Conservation (phyloP, 2,888 invertebrate species). For the Napeogenes sylphis region DNA sequence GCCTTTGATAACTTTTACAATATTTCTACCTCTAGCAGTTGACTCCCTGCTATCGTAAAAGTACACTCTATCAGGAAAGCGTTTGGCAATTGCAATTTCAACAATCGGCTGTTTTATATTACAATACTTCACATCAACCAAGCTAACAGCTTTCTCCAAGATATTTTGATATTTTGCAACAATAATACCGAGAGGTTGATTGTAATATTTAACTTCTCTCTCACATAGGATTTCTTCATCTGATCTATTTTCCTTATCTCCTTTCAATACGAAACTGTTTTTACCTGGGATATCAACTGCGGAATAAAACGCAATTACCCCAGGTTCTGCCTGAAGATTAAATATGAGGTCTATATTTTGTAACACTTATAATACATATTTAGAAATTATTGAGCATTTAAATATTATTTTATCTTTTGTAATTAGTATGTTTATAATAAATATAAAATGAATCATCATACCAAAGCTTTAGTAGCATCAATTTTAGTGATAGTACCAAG, state of each 20-base stretch:
- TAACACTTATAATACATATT: too few relatives aligned
- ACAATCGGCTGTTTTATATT: constrained; percentile 49
- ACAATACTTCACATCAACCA: constrained; percentile 74
- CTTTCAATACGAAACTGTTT: constrained; percentile 69
- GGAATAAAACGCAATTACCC: constrained; percentile 80
- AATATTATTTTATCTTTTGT: too few relatives aligned
- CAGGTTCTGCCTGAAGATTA: constrained; percentile 70
- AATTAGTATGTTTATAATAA: too few relatives aligned
- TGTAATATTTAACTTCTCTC: constrained; percentile 75
- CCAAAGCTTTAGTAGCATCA: constrained; percentile 76
- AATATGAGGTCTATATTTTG: too few relatives aligned
- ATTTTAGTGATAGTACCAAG: not conserved
- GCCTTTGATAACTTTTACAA: constrained; percentile 47
- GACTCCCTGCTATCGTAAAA: constrained; percentile 34
- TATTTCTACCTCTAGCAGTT: constrained; percentile 37
- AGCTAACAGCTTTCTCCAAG: constrained; percentile 72
- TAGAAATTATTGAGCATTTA: too few relatives aligned
- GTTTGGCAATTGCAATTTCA: constrained; percentile 43
- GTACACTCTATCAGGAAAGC: constrained; percentile 36
- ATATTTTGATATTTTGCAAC: constrained; percentile 74
- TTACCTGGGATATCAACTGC: constrained; percentile 83
- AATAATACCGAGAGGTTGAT: constrained; percentile 82
- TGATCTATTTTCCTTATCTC: constrained; percentile 22
- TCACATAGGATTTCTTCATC: constrained; percentile 70
- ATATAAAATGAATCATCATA: constrained; percentile 41